These are phyloP conservation scores for Musca vetustissima DNA, from an alignment of 1,140 invertebrate species.

Conservation along the genomic window DNA sequence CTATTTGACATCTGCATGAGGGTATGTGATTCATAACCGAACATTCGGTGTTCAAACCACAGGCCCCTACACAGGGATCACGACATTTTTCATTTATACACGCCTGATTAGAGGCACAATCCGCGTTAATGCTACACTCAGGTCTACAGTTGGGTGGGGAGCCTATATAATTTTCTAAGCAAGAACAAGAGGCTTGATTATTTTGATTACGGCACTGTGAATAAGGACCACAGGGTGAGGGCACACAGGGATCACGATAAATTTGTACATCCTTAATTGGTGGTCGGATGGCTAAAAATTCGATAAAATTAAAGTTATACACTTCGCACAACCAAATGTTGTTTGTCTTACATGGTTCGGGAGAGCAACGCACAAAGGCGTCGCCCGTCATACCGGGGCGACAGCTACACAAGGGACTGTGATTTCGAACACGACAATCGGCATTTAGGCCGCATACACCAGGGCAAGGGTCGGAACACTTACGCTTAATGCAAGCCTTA, in stretches of 20 bases:
- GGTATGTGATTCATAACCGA: conserved; percentile 81
- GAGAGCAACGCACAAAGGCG: conserved; percentile 59
- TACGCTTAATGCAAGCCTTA: conserved; percentile 76
- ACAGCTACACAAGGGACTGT: conserved; percentile 75
- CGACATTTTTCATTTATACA: conserved; percentile 70
- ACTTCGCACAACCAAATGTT: conserved; percentile 37
- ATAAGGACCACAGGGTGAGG: conserved; percentile 79
- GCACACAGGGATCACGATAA: conserved; percentile 63
- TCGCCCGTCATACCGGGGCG: conserved; percentile 72
- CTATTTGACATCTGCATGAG: conserved; percentile 72
- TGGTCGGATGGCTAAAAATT: conserved; percentile 40
- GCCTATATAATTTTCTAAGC: conserved; percentile 71
- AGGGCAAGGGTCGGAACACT: conserved; percentile 78
- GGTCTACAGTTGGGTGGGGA: conserved; percentile 75
- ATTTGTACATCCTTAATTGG: conserved; percentile 46
- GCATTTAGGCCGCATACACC: conserved; percentile 77
- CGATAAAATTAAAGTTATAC: conserved; percentile 28
- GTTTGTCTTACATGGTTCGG: conserved; percentile 60
- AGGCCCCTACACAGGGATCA: conserved; percentile 75
- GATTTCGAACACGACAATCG: conserved; percentile 73
- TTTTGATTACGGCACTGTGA: conserved; percentile 71
- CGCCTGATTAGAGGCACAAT: conserved; percentile 70
- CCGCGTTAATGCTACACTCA: conserved; percentile 74
- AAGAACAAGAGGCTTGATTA: conserved; percentile 73
- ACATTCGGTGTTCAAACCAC: conserved; percentile 79